Conservation (phyloP, 2,797 vertebrate genomes). For the Crypturellus tataupa region DNA sequence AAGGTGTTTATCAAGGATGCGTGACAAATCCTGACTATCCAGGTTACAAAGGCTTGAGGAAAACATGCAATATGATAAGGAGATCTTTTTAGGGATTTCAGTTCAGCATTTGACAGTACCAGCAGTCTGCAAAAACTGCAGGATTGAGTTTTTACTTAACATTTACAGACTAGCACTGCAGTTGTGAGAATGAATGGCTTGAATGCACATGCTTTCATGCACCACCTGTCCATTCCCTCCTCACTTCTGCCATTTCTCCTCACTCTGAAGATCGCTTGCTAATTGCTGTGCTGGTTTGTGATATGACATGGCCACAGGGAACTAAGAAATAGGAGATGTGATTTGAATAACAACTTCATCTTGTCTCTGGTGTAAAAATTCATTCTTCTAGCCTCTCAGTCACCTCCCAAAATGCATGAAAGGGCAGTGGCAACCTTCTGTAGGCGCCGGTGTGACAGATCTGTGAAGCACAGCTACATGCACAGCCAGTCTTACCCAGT, state of each 20-base stretch:
- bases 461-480: neutral
- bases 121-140: neutral
- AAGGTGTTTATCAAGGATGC: neutral
- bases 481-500: neutral
- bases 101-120: neutral
- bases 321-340: neutral
- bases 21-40: too few relatives aligned
- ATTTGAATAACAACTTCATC: neutral
- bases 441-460: neutral
- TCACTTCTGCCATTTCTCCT: slow-evolving; percentile 36
- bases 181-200: neutral
- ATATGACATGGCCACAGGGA: neutral
- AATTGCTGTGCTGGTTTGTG: neutral
- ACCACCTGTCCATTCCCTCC: slow-evolving; percentile 32
- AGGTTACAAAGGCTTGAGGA: neutral
- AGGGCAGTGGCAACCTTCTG: neutral
- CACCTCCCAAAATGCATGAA: slow-evolving; percentile 8
- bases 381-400: slow-evolving; percentile 22
- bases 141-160: neutral
- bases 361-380: neutral
- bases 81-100: neutral
- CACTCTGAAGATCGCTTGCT: neutral
- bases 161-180: neutral
- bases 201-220: slow-evolving; percentile 6
- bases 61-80: neutral